phyloP scores from a whole-genome alignment of 2,797 vertebrate genomes.

The Podarcis siculus region DNA sequence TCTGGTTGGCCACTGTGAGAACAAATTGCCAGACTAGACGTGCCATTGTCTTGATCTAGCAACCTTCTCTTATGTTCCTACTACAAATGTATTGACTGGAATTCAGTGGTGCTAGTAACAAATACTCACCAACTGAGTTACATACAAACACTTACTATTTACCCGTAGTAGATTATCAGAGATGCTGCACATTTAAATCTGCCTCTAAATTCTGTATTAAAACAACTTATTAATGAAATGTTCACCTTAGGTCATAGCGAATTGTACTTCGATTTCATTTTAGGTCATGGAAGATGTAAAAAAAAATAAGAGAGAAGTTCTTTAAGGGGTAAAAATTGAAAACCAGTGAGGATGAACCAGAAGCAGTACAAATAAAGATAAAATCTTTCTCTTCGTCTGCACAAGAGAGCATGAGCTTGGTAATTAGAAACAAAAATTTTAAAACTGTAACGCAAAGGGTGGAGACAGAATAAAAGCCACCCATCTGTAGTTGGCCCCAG shows the following conservation, averaged over 20 bases:
- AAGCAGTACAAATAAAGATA: conserved; percentile 40
- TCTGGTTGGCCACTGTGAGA: too few relatives aligned
- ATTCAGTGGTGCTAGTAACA: not conserved
- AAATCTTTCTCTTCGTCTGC: conserved; percentile 6
- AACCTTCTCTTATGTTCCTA: too few relatives aligned
- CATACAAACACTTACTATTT: not conserved
- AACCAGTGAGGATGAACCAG: conserved; percentile 5
- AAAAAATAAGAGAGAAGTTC: not conserved
- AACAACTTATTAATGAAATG: not conserved
- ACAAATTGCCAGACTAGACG: too few relatives aligned
- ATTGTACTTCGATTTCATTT: not conserved
- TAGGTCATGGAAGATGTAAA: conserved; percentile 19
- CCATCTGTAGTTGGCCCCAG: conserved; percentile 20
- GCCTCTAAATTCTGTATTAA: not conserved
- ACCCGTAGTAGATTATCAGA: not conserved
- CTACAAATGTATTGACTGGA: not conserved
- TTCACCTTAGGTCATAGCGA: not conserved
- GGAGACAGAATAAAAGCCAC: conserved; percentile 22
- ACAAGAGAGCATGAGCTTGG: conserved; percentile 55
- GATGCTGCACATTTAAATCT: not conserved
- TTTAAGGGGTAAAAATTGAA: not conserved
- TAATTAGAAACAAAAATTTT: conserved; percentile 70
- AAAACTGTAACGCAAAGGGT: conserved; percentile 41
- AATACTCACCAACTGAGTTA: not conserved
- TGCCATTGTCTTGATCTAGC: too few relatives aligned